Evolutionary conservation across 1,140 invertebrate genomes (phyloP).

Genomic region (Drosophila triauraria): DNA sequence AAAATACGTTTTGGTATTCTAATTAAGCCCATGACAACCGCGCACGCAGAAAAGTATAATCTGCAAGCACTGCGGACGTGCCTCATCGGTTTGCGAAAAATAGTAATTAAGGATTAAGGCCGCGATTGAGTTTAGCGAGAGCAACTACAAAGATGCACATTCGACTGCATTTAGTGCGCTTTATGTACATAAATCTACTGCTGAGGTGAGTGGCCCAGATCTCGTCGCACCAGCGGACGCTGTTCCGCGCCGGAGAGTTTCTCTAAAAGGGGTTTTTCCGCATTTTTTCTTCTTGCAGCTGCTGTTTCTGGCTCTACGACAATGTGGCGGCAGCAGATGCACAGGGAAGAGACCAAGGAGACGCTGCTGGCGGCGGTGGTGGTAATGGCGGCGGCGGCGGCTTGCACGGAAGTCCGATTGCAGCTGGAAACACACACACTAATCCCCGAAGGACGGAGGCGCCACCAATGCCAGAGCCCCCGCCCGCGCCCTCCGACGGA

Average conservation of each 20-base stretch:
- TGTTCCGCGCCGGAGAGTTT: background rate
- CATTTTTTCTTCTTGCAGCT: conserved; percentile 50
- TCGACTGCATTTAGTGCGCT: conserved; percentile 71
- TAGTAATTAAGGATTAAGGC: conserved; percentile 8
- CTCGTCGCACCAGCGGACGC: background rate
- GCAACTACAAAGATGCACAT: conserved; percentile 57
- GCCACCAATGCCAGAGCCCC: conserved; percentile 23
- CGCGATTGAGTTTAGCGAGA: conserved; percentile 18
- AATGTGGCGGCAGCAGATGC: conserved; percentile 69
- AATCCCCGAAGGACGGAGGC: conserved; percentile 14
- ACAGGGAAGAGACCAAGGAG: conserved; percentile 4
- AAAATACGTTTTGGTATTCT: background rate
- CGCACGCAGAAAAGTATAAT: background rate
- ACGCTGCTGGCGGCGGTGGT: conserved; percentile 12
- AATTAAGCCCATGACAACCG: conserved; percentile 13
- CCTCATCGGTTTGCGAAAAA: conserved; percentile 23
- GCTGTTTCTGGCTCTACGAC: conserved; percentile 77
- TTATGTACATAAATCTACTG: conserved; percentile 75
- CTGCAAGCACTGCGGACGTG: conserved; percentile 13
- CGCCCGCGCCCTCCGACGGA: conserved; percentile 22
- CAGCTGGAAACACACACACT: conserved; percentile 1
- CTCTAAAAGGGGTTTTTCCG: conserved; percentile 12
- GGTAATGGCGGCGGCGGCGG: conserved; percentile 6
- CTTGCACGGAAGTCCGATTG: conserved; percentile 1
- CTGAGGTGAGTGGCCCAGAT: conserved; percentile 51